Evolutionary conservation across 2,797 vertebrate species (phyloP), one percentile per base, ranked within the genome.

Genomic region (Xiphorhynchus erythropygius): DNA sequence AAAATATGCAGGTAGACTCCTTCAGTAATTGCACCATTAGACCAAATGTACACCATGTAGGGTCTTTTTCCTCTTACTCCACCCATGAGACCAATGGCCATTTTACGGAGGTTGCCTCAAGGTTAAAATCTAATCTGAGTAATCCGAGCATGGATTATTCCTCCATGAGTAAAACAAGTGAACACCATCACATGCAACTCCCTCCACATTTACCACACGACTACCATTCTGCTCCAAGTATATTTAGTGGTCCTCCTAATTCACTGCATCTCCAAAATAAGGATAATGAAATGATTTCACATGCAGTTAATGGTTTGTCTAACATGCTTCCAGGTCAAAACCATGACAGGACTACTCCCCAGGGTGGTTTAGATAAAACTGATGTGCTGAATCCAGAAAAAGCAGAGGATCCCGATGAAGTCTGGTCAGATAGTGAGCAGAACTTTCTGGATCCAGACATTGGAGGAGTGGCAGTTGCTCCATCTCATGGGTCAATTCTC

Each of bases 381-480:
- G 98, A 98, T 44, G 98, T 71, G 94, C 86, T 83, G 95, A 87
- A 96, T 64, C 96, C 98, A 91, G 97, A 97, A 63, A 95, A 97
- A 82, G 89, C 97, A 22, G 98, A 98, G 97, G 97, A 98, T 32
- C 98, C 99, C 2, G 98, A 98, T 2, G 99, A 99, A 63, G 98
- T 99, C 92, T 99, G 99, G 99, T 99, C 99, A 55, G 99, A 99
- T 98, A 99, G 99, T 27, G 99, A 99, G 98, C 99, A 99, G 97
- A 99, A 98, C 97, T 99, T 99, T 96, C 98, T 99, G 95, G 99
- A 99, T 93, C 98, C 99, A 64, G 99, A 99, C 49, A 99, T 99
- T 13, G 99, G 99, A 62, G 99, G 99, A 19, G 99, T 99, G 89
- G 99, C 99, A 32, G 98, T 99, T 95, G 99, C 99, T 81, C 99